phyloP scores from a whole-genome alignment of 2,797 vertebrate species.

The Schizopygopsis pylzovi region DNA sequence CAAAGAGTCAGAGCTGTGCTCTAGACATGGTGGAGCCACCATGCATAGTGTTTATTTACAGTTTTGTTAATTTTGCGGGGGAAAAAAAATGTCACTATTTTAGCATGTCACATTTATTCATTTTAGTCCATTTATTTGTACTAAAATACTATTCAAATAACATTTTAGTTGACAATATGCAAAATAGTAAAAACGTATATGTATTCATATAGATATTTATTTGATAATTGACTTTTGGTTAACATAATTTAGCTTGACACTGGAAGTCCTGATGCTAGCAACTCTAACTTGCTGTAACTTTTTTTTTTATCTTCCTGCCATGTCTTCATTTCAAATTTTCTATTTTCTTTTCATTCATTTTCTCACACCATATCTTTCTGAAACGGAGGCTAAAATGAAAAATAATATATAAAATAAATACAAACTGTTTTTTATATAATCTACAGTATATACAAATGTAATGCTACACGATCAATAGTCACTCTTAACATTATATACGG shows the following conservation, averaged over 20 bases:
- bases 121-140: too few relatives aligned
- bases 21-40: conserved; percentile 1
- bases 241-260: neutral
- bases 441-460: neutral
- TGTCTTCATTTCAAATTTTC: neutral
- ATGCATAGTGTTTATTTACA: neutral
- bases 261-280: neutral
- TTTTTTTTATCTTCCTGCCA: too few relatives aligned
- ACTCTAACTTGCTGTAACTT: too few relatives aligned
- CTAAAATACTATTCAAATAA: neutral
- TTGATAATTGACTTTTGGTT: neutral
- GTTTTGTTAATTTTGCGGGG: too few relatives aligned
- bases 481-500: neutral
- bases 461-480: neutral
- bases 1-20: neutral
- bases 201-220: neutral
- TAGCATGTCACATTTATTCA: neutral
- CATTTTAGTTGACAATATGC: neutral
- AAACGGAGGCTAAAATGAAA: neutral
- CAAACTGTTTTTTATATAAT: neutral
- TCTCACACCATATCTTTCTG: neutral
- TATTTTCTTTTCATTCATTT: neutral
- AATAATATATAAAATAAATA: neutral
- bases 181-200: neutral
- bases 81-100: neutral